Conservation (phyloP, 2,797 vertebrate genomes). For the Mionectes olivaceus region DNA sequence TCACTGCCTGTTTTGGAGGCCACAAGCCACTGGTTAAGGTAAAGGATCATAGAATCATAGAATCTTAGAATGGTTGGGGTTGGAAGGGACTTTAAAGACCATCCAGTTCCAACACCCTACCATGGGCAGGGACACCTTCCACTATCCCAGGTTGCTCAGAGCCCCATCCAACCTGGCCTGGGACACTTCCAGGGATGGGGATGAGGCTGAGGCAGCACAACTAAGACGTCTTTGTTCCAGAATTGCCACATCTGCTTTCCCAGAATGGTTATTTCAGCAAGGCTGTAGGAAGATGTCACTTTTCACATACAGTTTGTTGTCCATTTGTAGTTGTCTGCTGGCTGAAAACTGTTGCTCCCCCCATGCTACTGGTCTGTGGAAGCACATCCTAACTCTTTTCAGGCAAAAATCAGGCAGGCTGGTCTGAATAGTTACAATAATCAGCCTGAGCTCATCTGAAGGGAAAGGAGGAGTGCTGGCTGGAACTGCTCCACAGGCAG, state of each 20-base stretch:
- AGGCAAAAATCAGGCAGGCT: background rate
- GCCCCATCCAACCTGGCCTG: background rate
- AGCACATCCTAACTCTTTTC: constrained; percentile 13
- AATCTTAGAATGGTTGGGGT: background rate
- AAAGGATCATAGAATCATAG: background rate
- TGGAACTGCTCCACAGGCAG: constrained; percentile 13
- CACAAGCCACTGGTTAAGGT: background rate
- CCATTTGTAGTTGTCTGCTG: background rate
- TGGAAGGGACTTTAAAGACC: background rate
- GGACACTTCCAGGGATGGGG: background rate
- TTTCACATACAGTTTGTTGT: background rate
- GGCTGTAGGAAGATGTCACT: background rate
- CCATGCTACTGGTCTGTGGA: background rate
- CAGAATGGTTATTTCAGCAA: background rate
- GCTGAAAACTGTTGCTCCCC: background rate
- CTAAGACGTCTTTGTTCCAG: background rate
- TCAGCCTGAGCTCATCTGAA: background rate
- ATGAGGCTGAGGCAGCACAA: background rate
- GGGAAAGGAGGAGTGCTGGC: background rate
- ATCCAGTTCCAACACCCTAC: background rate
- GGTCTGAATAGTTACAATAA: background rate
- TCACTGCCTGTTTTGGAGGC: background rate
- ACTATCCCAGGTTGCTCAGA: background rate
- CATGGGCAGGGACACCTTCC: background rate
- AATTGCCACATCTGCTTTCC: background rate